Conservation (phyloP, 1,140 invertebrate species). For the Lasioglossum baleicum region DNA sequence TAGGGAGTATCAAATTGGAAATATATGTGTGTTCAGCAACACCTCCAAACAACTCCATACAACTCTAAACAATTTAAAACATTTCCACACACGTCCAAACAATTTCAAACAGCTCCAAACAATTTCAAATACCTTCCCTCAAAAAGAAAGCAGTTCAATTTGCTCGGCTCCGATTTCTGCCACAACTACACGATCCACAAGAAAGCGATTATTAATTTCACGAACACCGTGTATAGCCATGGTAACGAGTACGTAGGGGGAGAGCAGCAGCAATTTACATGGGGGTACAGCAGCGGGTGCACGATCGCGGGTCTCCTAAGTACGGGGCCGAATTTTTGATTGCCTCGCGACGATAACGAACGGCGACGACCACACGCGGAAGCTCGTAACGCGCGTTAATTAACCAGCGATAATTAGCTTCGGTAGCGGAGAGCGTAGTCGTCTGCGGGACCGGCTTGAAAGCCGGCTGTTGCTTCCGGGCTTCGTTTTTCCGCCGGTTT, state of each 20-base stretch:
- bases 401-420: conserved; percentile 29
- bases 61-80: too few relatives aligned
- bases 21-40: too few relatives aligned
- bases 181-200: too few relatives aligned
- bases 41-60: too few relatives aligned
- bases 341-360: conserved; percentile 37
- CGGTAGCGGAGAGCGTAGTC: conserved; percentile 7
- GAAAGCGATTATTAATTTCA: too few relatives aligned
- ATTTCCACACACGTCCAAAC: too few relatives aligned
- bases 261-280: conserved; percentile 26
- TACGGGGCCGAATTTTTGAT: conserved; percentile 25
- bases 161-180: too few relatives aligned
- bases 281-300: too few relatives aligned
- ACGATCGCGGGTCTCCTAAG: not conserved
- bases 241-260: conserved; percentile 16
- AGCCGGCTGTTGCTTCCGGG: not conserved
- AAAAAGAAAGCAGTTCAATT: too few relatives aligned
- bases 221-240: not conserved
- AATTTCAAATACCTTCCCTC: too few relatives aligned
- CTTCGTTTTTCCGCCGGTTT: not conserved
- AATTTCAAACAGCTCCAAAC: too few relatives aligned
- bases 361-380: conserved; percentile 36
- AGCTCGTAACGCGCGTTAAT: conserved; percentile 20
- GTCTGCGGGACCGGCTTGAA: not conserved
- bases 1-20: too few relatives aligned